A percentile compares a stretch with the other conserved stretches of the same genome.
Conservation (phyloP, 2,113 vertebrate species). For the Embiotoca jacksoni region DNA sequence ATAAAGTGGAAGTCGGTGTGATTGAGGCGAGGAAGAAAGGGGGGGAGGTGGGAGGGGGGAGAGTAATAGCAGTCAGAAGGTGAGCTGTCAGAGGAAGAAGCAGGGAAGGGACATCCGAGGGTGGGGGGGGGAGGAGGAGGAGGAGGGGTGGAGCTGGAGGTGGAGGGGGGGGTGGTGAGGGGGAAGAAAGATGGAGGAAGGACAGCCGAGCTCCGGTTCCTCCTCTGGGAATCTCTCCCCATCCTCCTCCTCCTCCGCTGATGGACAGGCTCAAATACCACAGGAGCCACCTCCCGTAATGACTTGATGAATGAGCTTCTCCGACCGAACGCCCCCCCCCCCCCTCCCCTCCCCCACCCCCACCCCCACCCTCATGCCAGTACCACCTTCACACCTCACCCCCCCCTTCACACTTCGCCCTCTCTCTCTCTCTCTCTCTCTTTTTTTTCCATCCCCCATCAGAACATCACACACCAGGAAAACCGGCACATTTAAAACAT, state of each 20-base stretch:
- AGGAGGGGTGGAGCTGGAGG: neutral
- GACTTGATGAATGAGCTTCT: conserved; percentile 87
- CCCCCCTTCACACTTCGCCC: conserved; percentile 7
- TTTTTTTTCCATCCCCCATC: conserved; percentile 25
- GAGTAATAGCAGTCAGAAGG: conserved; percentile 79
- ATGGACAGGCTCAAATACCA: conserved; percentile 82
- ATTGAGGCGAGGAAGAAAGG: conserved; percentile 69
- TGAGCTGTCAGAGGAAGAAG: conserved; percentile 73
- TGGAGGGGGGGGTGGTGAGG: neutral
- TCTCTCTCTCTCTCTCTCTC: neutral
- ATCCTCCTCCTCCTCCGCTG: conserved; percentile 60
- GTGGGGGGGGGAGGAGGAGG: neutral
- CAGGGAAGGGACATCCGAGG: conserved; percentile 36
- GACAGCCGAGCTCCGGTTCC: conserved; percentile 25
- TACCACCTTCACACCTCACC: conserved; percentile 36
- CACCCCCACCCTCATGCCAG: neutral
- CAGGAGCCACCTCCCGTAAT: conserved; percentile 83
- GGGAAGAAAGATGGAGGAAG: conserved; percentile 39
- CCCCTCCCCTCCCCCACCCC: neutral
- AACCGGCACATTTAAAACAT: conserved; percentile 24
- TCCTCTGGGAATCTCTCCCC: conserved; percentile 71
- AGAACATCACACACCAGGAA: conserved; percentile 40
- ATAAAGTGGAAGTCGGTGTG: conserved; percentile 73
- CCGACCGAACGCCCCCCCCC: conserved; percentile 28
- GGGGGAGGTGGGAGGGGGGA: conserved; percentile 20